These are phyloP conservation scores for Parnassius glacialis DNA, from an alignment of 2,888 invertebrate species.

Conservation along the genomic window DNA sequence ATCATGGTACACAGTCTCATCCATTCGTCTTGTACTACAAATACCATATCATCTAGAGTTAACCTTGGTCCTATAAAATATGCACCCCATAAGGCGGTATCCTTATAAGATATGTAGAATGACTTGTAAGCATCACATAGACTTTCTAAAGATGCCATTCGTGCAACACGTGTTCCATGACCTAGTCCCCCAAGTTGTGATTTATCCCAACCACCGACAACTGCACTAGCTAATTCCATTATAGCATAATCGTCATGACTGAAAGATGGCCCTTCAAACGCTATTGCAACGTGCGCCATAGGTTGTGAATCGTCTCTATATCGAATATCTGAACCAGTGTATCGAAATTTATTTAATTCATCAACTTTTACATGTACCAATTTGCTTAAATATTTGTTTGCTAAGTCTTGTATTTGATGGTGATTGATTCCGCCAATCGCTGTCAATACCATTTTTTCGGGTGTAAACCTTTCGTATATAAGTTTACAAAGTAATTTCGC, in stretches of 20 bases:
- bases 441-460: constrained; percentile 93
- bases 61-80: constrained; percentile 89
- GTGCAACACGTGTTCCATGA: constrained; percentile 90
- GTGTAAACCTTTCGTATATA: constrained; percentile 91
- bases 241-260: constrained; percentile 93
- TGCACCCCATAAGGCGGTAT: constrained; percentile 97
- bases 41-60: constrained; percentile 85
- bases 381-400: constrained; percentile 85
- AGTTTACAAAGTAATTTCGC: constrained; percentile 87
- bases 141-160: constrained; percentile 82
- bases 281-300: constrained; percentile 93
- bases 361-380: constrained; percentile 81
- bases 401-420: constrained; percentile 87
- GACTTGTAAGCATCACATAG: constrained; percentile 95
- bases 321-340: constrained; percentile 92
- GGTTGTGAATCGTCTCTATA: constrained; percentile 94
- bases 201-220: constrained; percentile 94
- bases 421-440: constrained; percentile 96
- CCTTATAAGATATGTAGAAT: constrained; percentile 98
- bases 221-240: constrained; percentile 94
- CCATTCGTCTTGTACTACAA: constrained; percentile 88
- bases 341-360: constrained; percentile 81
- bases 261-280: constrained; percentile 96
- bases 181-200: constrained; percentile 92
- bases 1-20: constrained; percentile 91